Evolutionary conservation across 2,888 invertebrate species (phyloP), one percentile per base, ranked within the genome.

Genomic region (Amblyjoppa proteus): DNA sequence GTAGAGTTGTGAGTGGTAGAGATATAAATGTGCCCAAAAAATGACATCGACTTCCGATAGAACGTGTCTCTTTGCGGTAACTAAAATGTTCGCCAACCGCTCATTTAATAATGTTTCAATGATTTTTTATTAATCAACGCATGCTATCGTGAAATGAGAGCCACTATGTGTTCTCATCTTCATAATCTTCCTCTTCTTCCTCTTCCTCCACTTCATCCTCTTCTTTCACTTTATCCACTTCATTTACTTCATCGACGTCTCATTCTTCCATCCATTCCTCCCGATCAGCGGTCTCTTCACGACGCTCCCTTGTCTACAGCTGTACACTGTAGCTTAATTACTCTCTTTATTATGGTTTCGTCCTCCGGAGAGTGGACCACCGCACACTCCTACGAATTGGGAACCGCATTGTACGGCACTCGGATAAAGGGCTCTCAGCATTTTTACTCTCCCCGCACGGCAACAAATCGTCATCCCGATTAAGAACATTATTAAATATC

Each of bases 301-400:
- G 13, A 2, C 58, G 20, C 68, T 16, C 69, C 20, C 16, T 58
- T 68, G 28, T 38, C 58, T 71, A 68, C 81, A 86, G 84, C 87
- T 88, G 85, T 88, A 88, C 45, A 49, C 88, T 87, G 89, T 89
- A 87, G 88, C 90, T 92, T 92, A 92, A 93, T 93, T 93, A 93
- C 92, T 92, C 91, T 91, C 91, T 91, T 92, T 92, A 93, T 93
- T 92, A 93, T 92, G 89, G 92, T 91, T 92, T 91, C 89, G 90
- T 91, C 91, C 91, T 90, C 89, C 90, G n/a, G 85, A 88, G 81
- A 88, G 86, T 84, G 86, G 87, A 88, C 31, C 11, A 20, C 5
- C 51, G 77, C 53, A 38, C 45, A 41, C 45, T 73, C 66, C 41
- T 74, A 56, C 45, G 20, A 51, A 69, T 70, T 51, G 20, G 25